Evolutionary conservation across 2,888 invertebrate genomes (phyloP).

Genomic region (Fragum sueziense): DNA sequence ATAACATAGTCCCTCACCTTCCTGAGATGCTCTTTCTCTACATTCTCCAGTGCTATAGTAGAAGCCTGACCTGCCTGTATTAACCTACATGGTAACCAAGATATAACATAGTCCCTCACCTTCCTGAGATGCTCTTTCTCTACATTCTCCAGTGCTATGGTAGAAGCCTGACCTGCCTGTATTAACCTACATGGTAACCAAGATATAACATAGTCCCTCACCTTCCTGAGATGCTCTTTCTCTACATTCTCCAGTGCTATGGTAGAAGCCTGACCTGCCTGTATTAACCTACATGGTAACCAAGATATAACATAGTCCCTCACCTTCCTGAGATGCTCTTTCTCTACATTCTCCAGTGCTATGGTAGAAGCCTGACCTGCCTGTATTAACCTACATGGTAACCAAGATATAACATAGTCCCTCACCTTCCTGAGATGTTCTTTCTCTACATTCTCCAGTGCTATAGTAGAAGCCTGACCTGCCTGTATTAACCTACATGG

Average conservation of each 20-base stretch:
- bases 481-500: conserved; percentile 94
- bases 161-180: conserved; percentile 94
- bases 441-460: conserved; percentile 84
- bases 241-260: conserved; percentile 86
- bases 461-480: conserved; percentile 94
- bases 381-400: conserved; percentile 92
- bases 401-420: conserved; percentile 95
- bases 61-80: conserved; percentile 96
- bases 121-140: conserved; percentile 77
- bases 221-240: conserved; percentile 81
- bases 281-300: conserved; percentile 94
- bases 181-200: conserved; percentile 94
- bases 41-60: conserved; percentile 87
- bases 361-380: conserved; percentile 96
- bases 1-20: conserved; percentile 91
- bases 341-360: conserved; percentile 85
- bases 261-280: conserved; percentile 95
- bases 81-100: conserved; percentile 94
- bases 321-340: conserved; percentile 79
- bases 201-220: conserved; percentile 95
- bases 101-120: conserved; percentile 92
- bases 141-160: conserved; percentile 87
- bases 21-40: conserved; percentile 73
- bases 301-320: conserved; percentile 92
- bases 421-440: conserved; percentile 78